A percentile compares a stretch with the other conserved stretches of the same genome.
phyloP scores from a whole-genome alignment of 2,113 vertebrate species.

The Anser cygnoides region DNA sequence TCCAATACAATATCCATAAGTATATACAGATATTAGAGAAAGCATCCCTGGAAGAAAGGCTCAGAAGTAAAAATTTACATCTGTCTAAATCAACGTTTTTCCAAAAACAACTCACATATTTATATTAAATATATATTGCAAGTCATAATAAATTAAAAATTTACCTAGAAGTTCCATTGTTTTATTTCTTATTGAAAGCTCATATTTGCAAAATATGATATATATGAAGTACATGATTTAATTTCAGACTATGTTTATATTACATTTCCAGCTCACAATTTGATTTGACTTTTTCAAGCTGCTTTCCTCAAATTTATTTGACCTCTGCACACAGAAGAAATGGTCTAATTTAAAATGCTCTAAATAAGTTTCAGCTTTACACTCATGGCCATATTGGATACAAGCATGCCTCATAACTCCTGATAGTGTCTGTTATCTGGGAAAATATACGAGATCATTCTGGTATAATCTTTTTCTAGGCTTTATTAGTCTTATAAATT shows the following conservation, averaged over 20 bases:
- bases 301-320: conserved; percentile 23
- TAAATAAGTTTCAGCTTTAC: conserved; percentile 1
- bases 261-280: conserved; percentile 38
- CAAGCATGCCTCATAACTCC: background rate
- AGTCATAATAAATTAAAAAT: background rate
- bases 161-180: background rate
- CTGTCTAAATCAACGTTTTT: background rate
- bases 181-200: background rate
- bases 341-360: conserved; percentile 6
- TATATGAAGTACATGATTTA: background rate
- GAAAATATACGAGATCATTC: background rate
- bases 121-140: background rate
- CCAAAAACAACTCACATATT: background rate
- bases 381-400: background rate
- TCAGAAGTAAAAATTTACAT: background rate
- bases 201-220: background rate
- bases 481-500: conserved; percentile 9
- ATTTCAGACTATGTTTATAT: conserved; percentile 20
- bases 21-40: background rate
- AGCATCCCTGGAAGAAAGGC: background rate
- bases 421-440: background rate
- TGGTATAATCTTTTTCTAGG: background rate
- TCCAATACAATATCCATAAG: background rate
- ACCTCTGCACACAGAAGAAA: background rate
- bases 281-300: background rate